phyloP scores from a whole-genome alignment of 2,888 invertebrate genomes.

The Drosophila silvestris region DNA sequence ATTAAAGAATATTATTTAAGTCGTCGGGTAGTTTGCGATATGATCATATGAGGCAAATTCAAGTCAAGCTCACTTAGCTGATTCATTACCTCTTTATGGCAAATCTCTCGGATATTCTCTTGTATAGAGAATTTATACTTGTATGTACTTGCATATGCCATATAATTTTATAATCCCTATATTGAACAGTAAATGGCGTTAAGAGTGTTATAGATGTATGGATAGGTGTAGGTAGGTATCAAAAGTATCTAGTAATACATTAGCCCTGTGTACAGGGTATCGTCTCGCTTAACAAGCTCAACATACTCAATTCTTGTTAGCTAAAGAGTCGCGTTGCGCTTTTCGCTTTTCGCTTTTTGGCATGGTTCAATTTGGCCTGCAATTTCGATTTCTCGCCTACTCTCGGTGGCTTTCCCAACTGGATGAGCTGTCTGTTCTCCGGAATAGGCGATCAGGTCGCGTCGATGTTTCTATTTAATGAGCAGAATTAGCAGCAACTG shows the following conservation, averaged over 20 bases:
- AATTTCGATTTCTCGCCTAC: constrained; percentile 28
- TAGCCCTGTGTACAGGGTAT: background rate
- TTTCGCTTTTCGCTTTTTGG: constrained; percentile 66
- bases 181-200: background rate
- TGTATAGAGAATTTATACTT: too few relatives aligned
- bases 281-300: background rate
- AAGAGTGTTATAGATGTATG: background rate
- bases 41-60: background rate
- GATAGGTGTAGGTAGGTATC: background rate
- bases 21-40: background rate
- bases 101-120: background rate
- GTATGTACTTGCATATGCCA: background rate
- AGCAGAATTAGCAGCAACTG: constrained; percentile 54
- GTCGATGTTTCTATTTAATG: constrained; percentile 46
- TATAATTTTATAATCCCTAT: background rate
- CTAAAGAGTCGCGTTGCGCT: constrained; percentile 22
- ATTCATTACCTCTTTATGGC: background rate
- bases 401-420: constrained; percentile 35
- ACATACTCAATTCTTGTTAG: constrained; percentile 1
- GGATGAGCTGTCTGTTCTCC: constrained; percentile 26
- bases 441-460: constrained; percentile 12
- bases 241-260: background rate
- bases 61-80: background rate
- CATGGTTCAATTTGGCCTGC: constrained; percentile 55
- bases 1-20: too few relatives aligned